These are phyloP conservation scores for Narcine bancroftii DNA, from an alignment of 2,113 vertebrate genomes.

Conservation along the genomic window DNA sequence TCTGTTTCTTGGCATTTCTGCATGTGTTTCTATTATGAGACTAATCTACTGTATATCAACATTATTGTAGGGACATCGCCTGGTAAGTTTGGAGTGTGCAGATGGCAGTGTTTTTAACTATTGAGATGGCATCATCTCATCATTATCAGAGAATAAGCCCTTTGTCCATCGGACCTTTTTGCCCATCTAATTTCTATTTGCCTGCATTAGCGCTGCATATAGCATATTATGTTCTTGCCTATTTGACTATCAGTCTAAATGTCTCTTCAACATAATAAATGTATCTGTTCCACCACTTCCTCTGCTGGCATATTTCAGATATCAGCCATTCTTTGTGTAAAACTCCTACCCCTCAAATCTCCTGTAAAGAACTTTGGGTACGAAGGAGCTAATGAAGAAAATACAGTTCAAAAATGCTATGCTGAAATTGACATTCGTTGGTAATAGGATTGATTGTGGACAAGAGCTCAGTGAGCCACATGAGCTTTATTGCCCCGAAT, in stretches of 20 bases:
- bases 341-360: too few relatives aligned
- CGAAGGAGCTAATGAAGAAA: neutral
- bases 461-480: neutral
- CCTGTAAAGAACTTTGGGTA: neutral
- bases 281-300: too few relatives aligned
- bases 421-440: neutral
- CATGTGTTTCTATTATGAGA: neutral
- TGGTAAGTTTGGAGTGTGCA: neutral
- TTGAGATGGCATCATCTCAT: neutral
- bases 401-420: neutral
- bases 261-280: too few relatives aligned
- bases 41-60: neutral
- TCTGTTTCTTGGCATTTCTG: slow-evolving; percentile 9
- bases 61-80: neutral
- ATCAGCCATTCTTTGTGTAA: too few relatives aligned
- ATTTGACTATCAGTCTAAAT: too few relatives aligned
- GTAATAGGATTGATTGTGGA: neutral
- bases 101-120: neutral
- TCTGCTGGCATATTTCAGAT: too few relatives aligned
- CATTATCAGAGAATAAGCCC: too few relatives aligned
- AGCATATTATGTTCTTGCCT: too few relatives aligned
- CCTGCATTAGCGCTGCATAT: too few relatives aligned
- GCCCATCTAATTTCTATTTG: too few relatives aligned
- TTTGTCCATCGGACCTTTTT: too few relatives aligned
- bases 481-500: neutral